These are phyloP conservation scores for Cyanistes caeruleus DNA, from an alignment of 2,113 vertebrate genomes.

Conservation along the genomic window DNA sequence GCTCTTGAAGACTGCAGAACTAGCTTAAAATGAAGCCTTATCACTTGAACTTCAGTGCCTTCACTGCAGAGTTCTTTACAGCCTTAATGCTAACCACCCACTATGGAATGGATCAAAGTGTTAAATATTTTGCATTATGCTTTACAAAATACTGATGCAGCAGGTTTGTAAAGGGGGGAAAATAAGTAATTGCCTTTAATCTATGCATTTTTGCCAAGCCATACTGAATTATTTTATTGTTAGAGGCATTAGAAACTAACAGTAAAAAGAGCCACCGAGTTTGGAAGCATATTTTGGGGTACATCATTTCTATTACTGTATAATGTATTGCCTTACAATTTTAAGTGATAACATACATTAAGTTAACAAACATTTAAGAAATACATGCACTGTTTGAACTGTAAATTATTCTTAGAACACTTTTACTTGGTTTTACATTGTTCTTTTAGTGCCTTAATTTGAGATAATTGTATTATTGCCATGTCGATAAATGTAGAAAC, in stretches of 20 bases:
- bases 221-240: conserved; percentile 88
- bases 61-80: conserved; percentile 82
- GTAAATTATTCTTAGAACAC: conserved; percentile 99
- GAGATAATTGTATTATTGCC: conserved; percentile 92
- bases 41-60: conserved; percentile 86
- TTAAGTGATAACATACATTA: conserved; percentile 91
- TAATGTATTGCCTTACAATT: conserved; percentile 94
- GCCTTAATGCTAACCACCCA: conserved; percentile 81
- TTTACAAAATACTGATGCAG: conserved; percentile 79
- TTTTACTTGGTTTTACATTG: conserved; percentile 89
- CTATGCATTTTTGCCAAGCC: conserved; percentile 99
- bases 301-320: conserved; percentile 89
- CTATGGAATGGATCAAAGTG: conserved; percentile 73
- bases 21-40: conserved; percentile 77
- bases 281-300: conserved; percentile 80
- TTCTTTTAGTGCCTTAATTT: conserved; percentile 97
- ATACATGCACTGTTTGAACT: conserved; percentile 99
- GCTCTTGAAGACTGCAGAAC: conserved; percentile 79
- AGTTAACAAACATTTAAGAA: conserved; percentile 91
- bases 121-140: conserved; percentile 78
- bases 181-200: conserved; percentile 88
- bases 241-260: conserved; percentile 90
- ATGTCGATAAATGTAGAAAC: conserved; percentile 80
- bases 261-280: conserved; percentile 78
- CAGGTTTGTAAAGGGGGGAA: conserved; percentile 79